A percentile compares a stretch with the other conserved stretches of the same genome.
Evolutionary conservation across 2,113 vertebrate species (phyloP).

Genomic region (Phalacrocorax pelagicus): DNA sequence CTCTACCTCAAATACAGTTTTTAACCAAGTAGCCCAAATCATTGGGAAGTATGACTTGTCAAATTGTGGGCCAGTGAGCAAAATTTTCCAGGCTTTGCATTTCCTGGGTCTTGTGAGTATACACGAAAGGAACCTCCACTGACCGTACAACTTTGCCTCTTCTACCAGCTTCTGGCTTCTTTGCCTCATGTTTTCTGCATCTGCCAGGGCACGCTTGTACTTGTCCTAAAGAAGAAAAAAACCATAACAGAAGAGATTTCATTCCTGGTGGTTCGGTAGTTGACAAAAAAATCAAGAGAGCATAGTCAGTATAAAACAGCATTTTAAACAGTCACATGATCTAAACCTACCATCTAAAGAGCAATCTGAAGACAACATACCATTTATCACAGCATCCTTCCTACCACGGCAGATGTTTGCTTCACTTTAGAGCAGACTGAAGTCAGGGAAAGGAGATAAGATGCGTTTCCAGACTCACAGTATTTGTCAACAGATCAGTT

Average conservation of each 20-base stretch:
- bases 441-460: neutral
- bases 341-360: neutral
- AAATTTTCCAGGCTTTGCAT: neutral
- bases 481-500: neutral
- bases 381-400: neutral
- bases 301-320: neutral
- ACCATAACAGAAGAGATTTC: neutral
- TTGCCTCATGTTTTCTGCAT: slow-evolving; percentile 91
- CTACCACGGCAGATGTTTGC: neutral
- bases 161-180: slow-evolving; percentile 92
- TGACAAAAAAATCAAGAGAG: neutral
- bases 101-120: neutral
- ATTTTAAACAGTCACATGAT: neutral
- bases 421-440: neutral
- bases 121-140: neutral
- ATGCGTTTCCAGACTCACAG: neutral
- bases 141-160: slow-evolving; percentile 93
- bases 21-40: neutral
- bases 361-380: neutral
- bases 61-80: neutral
- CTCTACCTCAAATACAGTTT: neutral
- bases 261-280: neutral
- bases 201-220: slow-evolving; percentile 93
- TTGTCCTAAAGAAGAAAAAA: slow-evolving; percentile 81
- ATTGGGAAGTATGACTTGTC: neutral